Evolutionary conservation across 2,113 vertebrate genomes (phyloP).

Genomic region (Anser cygnoides): DNA sequence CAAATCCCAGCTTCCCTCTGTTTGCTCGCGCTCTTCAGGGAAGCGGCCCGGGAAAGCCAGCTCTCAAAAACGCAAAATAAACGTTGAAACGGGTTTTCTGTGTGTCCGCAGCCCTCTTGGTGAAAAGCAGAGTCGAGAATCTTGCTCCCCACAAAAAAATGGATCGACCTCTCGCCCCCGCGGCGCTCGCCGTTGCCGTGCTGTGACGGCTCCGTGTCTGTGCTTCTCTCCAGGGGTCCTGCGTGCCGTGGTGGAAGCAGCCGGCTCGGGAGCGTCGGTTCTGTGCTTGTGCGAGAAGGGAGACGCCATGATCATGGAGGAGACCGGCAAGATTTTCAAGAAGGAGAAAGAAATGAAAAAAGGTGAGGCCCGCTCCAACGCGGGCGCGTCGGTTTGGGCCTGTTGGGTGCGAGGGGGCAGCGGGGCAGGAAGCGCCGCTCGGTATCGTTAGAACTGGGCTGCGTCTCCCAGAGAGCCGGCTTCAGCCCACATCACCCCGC

Average conservation of each 20-base stretch:
- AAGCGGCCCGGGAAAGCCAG: background rate
- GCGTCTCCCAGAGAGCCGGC: accelerated
- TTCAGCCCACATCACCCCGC: background rate
- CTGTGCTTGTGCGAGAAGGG: constrained; percentile 92
- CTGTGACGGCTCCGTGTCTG: background rate
- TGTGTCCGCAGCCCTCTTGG: accelerated
- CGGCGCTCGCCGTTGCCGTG: accelerated
- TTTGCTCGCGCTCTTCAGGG: background rate
- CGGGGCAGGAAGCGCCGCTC: accelerated
- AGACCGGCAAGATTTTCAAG: constrained; percentile 96
- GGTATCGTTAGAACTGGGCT: accelerated
- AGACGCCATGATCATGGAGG: constrained; percentile 90
- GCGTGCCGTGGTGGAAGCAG: constrained; percentile 83
- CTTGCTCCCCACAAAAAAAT: accelerated
- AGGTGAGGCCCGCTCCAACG: constrained; percentile 74
- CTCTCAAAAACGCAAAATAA: accelerated
- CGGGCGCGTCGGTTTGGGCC: accelerated
- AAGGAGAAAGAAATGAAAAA: constrained; percentile 99
- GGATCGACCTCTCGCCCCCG: accelerated
- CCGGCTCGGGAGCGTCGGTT: constrained; percentile 84
- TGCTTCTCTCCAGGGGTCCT: constrained; percentile 80
- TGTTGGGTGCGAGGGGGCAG: accelerated
- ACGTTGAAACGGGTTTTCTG: accelerated
- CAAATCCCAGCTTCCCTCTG: accelerated
- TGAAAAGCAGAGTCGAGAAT: accelerated